These are phyloP conservation scores for Atrina japonica DNA, from an alignment of 2,888 invertebrate species.

Conservation along the genomic window DNA sequence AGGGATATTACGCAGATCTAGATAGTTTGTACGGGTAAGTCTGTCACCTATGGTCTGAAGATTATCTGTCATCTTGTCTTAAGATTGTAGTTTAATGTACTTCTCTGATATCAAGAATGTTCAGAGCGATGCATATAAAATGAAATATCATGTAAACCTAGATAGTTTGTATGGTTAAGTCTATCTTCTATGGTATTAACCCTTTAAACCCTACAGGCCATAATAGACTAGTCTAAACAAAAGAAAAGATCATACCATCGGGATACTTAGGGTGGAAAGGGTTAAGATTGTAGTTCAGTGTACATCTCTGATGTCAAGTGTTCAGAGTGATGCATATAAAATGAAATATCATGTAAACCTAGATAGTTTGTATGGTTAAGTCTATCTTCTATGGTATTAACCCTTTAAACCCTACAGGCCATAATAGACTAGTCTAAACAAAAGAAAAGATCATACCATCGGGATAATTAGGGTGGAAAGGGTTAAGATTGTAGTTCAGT, in stretches of 20 bases:
- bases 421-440: too few relatives aligned
- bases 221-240: too few relatives aligned
- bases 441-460: too few relatives aligned
- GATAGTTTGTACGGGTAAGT: conserved; percentile 73
- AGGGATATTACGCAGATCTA: conserved; percentile 73
- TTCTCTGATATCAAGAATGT: conserved; percentile 78
- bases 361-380: conserved; percentile 73
- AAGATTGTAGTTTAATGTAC: conserved; percentile 69
- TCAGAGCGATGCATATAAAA: conserved; percentile 70
- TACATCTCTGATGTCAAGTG: conserved; percentile 77
- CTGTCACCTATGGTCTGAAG: too few relatives aligned
- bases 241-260: too few relatives aligned
- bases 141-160: conserved; percentile 73
- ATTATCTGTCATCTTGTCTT: too few relatives aligned
- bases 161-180: conserved; percentile 73
- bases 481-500: conserved; percentile 67
- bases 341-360: conserved; percentile 75
- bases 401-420: too few relatives aligned
- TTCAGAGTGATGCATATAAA: conserved; percentile 67
- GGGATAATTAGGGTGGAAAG: too few relatives aligned
- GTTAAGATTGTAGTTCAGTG: conserved; percentile 67
- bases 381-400: too few relatives aligned
- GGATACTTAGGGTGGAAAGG: too few relatives aligned
- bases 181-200: too few relatives aligned
- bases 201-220: too few relatives aligned